A percentile compares a stretch with the other conserved stretches of the same genome.
These are phyloP conservation scores for Sebastolobus altivelis DNA, from an alignment of 2,797 vertebrate species.

Conservation along the genomic window DNA sequence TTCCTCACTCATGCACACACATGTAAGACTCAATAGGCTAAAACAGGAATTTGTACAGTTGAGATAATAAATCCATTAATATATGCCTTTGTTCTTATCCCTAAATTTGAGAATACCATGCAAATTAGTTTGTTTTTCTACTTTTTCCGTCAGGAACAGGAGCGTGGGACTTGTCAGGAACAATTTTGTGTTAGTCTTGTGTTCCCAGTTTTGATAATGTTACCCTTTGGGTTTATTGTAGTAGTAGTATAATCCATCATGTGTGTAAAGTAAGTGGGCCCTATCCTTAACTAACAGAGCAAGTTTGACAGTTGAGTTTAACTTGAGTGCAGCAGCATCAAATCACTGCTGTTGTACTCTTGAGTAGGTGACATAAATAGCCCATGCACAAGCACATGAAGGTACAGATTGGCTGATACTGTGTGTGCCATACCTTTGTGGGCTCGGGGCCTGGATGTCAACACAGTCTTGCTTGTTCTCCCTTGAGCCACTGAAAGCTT, in stretches of 20 bases:
- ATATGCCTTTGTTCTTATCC: conserved; percentile 2
- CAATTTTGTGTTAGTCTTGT: neutral
- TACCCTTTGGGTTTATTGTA: neutral
- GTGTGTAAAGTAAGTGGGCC: neutral
- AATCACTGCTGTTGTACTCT: neutral
- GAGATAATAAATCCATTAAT: conserved; percentile 22
- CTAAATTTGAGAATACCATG: conserved; percentile 1
- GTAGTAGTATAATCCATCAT: neutral
- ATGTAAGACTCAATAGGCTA: neutral
- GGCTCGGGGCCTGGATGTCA: conserved; percentile 1
- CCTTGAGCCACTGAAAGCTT: conserved; percentile 15
- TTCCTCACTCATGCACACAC: neutral
- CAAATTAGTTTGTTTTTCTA: neutral
- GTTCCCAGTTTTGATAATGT: neutral
- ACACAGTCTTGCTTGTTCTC: neutral
- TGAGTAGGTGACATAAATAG: conserved; percentile 3
- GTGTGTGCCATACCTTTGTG: neutral
- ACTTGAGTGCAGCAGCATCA: neutral
- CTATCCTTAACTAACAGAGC: conserved; percentile 2
- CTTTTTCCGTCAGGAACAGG: neutral
- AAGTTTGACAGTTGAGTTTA: neutral
- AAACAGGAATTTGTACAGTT: conserved; percentile 2
- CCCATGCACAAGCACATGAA: neutral
- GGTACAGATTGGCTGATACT: neutral
- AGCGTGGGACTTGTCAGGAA: neutral